These are phyloP conservation scores for Drosophila mettleri DNA, from an alignment of 2,888 invertebrate genomes.

Conservation along the genomic window DNA sequence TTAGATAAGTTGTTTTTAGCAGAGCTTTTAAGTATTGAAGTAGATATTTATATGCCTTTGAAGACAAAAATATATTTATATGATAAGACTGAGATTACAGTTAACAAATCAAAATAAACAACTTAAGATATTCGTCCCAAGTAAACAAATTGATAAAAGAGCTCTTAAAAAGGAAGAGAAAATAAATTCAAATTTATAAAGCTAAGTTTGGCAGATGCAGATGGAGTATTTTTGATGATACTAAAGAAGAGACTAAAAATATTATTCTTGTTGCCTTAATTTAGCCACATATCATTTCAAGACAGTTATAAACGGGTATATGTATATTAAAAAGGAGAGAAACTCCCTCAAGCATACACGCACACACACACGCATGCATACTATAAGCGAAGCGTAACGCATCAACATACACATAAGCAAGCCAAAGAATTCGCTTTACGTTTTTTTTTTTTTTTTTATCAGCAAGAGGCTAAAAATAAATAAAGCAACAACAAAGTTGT, in stretches of 20 bases:
- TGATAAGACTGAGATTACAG: conserved; percentile 3
- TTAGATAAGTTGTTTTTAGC: conserved; percentile 7
- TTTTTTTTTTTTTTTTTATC: conserved; percentile 40
- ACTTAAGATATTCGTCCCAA: not conserved
- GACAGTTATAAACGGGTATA: conserved; percentile 7
- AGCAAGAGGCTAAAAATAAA: conserved; percentile 50
- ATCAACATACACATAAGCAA: conserved; percentile 23
- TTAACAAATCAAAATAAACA: conserved; percentile 5
- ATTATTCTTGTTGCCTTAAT: not conserved
- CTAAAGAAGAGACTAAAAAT: not conserved
- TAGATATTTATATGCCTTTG: not conserved
- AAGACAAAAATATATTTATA: not conserved
- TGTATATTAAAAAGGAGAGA: conserved; percentile 2
- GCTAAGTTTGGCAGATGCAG: not conserved
- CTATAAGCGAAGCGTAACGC: conserved; percentile 26
- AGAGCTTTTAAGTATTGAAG: not conserved
- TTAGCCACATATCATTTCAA: not conserved
- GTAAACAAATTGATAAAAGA: not conserved
- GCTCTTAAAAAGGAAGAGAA: not conserved
- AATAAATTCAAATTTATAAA: not conserved
- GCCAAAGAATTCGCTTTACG: conserved; percentile 28
- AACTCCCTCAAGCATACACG: conserved; percentile 6
- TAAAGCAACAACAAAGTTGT: conserved; percentile 22
- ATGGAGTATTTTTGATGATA: not conserved
- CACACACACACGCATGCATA: conserved; percentile 12